These are phyloP conservation scores for Todus mexicanus DNA, from an alignment of 2,797 vertebrate genomes.

Conservation along the genomic window DNA sequence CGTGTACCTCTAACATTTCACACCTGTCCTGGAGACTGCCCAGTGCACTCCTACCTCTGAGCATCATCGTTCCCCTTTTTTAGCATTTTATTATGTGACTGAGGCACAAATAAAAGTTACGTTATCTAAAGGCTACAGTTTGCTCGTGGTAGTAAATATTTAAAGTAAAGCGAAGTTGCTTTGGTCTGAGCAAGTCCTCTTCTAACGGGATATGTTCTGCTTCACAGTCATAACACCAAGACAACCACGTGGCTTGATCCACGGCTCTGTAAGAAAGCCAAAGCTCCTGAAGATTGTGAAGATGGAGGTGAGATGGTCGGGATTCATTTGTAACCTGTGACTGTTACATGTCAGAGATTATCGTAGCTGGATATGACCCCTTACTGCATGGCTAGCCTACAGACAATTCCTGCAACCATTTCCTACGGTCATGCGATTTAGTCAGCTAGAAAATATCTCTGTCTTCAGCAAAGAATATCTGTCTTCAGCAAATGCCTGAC, in stretches of 20 bases:
- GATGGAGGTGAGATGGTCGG: conserved; percentile 89
- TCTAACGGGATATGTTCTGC: conserved; percentile 45
- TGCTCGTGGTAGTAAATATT: not conserved
- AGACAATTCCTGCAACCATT: not conserved
- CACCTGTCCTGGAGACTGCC: not conserved
- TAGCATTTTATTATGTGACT: not conserved
- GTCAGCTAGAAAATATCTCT: not conserved
- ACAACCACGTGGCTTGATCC: conserved; percentile 99
- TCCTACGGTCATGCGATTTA: not conserved
- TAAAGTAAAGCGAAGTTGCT: not conserved
- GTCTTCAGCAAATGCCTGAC: not conserved
- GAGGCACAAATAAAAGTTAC: not conserved
- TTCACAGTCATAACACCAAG: conserved; percentile 93
- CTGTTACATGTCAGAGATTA: not conserved
- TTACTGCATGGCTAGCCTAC: not conserved
- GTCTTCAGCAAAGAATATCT: not conserved
- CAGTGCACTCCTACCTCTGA: not conserved
- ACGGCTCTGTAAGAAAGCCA: conserved; percentile 93
- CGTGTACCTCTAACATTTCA: not conserved
- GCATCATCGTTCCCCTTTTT: not conserved
- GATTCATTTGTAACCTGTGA: not conserved
- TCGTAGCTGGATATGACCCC: not conserved
- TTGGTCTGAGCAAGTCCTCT: not conserved
- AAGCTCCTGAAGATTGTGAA: conserved; percentile 96
- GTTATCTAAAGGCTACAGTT: not conserved